Conservation (phyloP, 2,113 vertebrate genomes). For the Motacilla tschutschensis region DNA sequence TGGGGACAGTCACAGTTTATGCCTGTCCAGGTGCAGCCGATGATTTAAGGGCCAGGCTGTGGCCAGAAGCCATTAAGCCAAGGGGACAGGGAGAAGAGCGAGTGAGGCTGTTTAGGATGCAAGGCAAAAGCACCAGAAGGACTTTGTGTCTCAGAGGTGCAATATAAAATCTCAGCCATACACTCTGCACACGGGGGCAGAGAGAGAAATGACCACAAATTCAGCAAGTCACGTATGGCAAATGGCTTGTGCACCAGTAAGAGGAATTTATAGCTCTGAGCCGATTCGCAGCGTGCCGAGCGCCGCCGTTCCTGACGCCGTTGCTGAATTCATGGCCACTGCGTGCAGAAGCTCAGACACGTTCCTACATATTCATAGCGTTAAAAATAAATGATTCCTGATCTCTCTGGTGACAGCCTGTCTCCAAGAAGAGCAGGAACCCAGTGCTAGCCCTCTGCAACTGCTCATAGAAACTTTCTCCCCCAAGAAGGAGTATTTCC, state of each 20-base stretch:
- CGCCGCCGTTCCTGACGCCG: background rate
- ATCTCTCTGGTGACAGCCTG: background rate
- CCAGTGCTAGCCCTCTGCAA: background rate
- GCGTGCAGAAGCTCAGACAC: background rate
- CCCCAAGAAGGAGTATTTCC: background rate
- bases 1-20: background rate
- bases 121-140: slow-evolving; percentile 30
- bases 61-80: slow-evolving; percentile 1
- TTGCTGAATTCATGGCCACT: slow-evolving; percentile 7
- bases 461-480: background rate
- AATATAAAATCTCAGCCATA: slow-evolving; percentile 32
- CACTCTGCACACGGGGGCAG: background rate
- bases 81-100: background rate
- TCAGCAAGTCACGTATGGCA: slow-evolving; percentile 1
- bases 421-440: background rate
- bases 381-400: slow-evolving; percentile 24
- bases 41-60: slow-evolving; percentile 19
- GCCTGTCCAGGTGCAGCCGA: background rate
- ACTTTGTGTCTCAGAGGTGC: slow-evolving; percentile 12
- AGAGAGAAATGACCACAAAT: slow-evolving; percentile 30
- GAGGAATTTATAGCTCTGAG: slow-evolving; percentile 21
- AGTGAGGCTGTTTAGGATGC: slow-evolving; percentile 22
- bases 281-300: accelerated
- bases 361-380: slow-evolving; percentile 22
- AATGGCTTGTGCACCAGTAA: background rate